Evolutionary conservation across 2,888 invertebrate genomes (phyloP).

Genomic region (Eutolmus rufibarbis): DNA sequence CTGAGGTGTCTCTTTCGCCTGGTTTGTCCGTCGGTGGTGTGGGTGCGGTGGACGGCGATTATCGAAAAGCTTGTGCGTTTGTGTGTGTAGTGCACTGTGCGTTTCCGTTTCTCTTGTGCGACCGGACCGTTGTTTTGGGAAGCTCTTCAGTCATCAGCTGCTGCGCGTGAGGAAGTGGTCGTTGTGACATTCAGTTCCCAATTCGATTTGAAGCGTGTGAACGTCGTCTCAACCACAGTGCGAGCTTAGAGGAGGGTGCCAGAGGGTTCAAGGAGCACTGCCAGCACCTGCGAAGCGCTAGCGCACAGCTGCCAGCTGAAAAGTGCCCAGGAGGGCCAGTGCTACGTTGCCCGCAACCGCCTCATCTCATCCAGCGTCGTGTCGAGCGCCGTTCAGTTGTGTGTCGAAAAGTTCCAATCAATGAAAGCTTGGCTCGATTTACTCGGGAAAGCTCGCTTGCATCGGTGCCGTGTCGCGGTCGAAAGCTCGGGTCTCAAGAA

Average conservation of each 20-base stretch:
- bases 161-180: conserved; percentile 57
- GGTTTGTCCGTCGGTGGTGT: not conserved
- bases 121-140: conserved; percentile 38
- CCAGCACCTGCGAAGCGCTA: not conserved
- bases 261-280: not conserved
- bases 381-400: not conserved
- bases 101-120: not conserved
- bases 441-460: not conserved
- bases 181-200: conserved; percentile 14
- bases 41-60: not conserved
- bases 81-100: not conserved
- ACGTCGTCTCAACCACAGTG: not conserved
- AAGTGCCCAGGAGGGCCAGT: not conserved
- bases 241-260: not conserved
- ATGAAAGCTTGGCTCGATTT: not conserved
- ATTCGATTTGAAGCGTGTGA: conserved; percentile 13
- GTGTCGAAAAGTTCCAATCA: not conserved
- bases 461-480: not conserved
- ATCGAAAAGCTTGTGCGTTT: not conserved
- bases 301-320: not conserved
- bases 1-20: not conserved
- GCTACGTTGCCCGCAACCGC: not conserved
- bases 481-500: not conserved
- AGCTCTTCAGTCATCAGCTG: conserved; percentile 61
- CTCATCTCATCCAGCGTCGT: not conserved